Conservation (phyloP, 2,113 vertebrate genomes). For the Mungos mungo region DNA sequence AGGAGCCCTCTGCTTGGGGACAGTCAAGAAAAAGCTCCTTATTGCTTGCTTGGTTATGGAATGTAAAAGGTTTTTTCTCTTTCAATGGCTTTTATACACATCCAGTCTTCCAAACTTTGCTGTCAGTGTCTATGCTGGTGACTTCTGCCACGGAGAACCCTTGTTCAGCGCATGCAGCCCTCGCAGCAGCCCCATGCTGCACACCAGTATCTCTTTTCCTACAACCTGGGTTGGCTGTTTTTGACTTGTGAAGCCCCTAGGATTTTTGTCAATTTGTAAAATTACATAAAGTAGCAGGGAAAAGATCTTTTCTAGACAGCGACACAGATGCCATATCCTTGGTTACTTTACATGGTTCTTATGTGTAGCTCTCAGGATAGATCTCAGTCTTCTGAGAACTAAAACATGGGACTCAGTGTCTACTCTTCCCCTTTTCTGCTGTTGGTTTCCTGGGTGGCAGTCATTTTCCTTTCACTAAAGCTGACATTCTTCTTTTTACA, state of each 20-base stretch:
- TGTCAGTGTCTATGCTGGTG: background rate
- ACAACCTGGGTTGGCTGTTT: background rate
- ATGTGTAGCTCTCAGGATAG: background rate
- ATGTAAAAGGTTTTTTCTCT: background rate
- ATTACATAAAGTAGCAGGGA: background rate
- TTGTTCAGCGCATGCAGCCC: background rate
- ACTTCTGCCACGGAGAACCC: background rate
- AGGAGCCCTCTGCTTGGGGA: background rate
- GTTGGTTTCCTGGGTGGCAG: slow-evolving; percentile 21
- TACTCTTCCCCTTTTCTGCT: background rate
- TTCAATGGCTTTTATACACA: background rate
- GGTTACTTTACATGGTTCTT: background rate
- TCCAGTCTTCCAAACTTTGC: background rate
- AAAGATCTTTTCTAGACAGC: background rate
- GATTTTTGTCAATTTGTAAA: slow-evolving; percentile 13
- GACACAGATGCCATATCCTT: background rate
- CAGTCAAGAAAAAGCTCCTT: background rate
- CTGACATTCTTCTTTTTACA: slow-evolving; percentile 20
- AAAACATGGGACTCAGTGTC: background rate
- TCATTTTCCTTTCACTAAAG: slow-evolving; percentile 14
- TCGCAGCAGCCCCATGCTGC: background rate
- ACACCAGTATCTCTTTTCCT: background rate
- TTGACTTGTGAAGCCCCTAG: background rate
- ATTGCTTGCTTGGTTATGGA: background rate
- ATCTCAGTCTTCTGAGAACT: background rate